A percentile compares a stretch with the other conserved stretches of the same genome.
phyloP scores from a whole-genome alignment of 2,797 vertebrate genomes.

The Sylvia borin region DNA sequence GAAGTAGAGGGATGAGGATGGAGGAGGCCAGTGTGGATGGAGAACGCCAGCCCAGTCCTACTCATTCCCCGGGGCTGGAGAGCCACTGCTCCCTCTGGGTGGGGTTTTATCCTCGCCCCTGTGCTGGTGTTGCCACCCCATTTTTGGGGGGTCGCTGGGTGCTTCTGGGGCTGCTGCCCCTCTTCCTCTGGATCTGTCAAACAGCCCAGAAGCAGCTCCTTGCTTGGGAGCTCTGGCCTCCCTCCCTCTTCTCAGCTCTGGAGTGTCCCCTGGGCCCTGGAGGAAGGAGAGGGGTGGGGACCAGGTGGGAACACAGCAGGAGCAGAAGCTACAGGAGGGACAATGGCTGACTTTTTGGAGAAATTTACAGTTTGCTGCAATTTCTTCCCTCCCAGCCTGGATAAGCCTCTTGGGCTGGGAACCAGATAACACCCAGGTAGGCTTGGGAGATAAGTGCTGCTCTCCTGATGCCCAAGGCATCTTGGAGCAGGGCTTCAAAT shows the following conservation, averaged over 20 bases:
- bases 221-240: neutral
- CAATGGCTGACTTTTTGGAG: neutral
- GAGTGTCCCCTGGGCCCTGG: neutral
- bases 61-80: neutral
- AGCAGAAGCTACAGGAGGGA: neutral
- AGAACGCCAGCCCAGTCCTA: neutral
- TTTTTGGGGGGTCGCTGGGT: neutral
- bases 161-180: neutral
- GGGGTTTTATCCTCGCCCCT: neutral
- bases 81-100: neutral
- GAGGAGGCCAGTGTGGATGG: neutral
- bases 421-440: neutral
- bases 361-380: neutral
- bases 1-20: neutral
- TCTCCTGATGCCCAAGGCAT: neutral
- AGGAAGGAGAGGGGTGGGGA: neutral
- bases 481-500: neutral
- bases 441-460: neutral
- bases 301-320: neutral
- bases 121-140: neutral
- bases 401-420: neutral
- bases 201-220: neutral
- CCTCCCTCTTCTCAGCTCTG: fast-evolving
- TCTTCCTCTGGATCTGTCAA: neutral
- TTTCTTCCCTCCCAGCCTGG: neutral